These are phyloP conservation scores for Xenops minutus DNA, from an alignment of 2,797 vertebrate genomes.

Conservation along the genomic window DNA sequence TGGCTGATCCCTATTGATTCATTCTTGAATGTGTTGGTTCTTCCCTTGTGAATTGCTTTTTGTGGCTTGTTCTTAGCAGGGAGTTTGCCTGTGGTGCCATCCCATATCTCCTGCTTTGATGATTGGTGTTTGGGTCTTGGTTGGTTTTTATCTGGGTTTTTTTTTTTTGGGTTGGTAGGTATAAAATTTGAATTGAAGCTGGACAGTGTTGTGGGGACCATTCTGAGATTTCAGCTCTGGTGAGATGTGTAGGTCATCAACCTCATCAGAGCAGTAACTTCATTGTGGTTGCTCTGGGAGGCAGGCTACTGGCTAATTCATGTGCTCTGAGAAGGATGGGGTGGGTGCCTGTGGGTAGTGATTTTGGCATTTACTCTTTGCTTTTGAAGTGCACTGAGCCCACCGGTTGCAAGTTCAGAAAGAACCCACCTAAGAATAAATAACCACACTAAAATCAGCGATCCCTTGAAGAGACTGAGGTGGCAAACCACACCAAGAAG, in stretches of 20 bases:
- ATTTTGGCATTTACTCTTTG: not conserved
- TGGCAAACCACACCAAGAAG: slow-evolving; percentile 29
- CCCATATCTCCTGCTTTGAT: not conserved
- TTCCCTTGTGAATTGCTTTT: not conserved
- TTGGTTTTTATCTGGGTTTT: not conserved
- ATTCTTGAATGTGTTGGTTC: not conserved
- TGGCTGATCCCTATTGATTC: not conserved
- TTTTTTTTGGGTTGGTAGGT: not conserved
- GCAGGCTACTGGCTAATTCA: not conserved
- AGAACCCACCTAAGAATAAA: slow-evolving; percentile 13
- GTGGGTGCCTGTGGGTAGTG: not conserved
- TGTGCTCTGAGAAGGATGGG: not conserved
- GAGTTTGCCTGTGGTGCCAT: not conserved
- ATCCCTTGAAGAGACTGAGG: not conserved
- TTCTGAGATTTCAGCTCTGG: not conserved
- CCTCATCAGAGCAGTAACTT: not conserved
- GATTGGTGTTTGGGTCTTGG: too few relatives aligned
- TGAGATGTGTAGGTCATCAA: not conserved
- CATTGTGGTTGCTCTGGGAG: slow-evolving; percentile 2
- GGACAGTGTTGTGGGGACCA: rapidly evolving
- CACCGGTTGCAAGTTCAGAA: not conserved
- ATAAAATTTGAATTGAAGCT: not conserved
- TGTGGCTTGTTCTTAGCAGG: not conserved
- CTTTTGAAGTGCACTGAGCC: not conserved
- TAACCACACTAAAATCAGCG: slow-evolving; percentile 30